phyloP scores from a whole-genome alignment of 2,797 vertebrate species.

The Buphagus erythrorhynchus region DNA sequence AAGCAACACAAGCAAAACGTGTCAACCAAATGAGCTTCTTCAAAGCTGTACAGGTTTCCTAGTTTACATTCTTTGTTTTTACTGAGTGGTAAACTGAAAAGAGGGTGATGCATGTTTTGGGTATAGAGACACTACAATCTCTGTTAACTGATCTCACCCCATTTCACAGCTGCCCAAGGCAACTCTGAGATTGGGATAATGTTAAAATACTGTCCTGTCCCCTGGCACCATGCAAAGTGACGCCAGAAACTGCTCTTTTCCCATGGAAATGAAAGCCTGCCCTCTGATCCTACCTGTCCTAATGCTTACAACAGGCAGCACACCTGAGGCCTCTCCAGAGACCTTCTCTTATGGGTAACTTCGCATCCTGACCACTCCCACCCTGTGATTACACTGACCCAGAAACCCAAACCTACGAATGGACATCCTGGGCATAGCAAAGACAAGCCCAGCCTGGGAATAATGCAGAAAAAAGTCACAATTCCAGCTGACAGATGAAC shows the following conservation, averaged over 20 bases:
- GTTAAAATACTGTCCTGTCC: neutral
- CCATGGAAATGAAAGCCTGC: neutral
- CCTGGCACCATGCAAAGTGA: neutral
- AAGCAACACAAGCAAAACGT: accelerated
- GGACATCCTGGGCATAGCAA: neutral
- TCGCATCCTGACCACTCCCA: accelerated
- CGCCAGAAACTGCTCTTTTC: neutral
- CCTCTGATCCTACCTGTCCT: neutral
- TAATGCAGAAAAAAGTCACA: neutral
- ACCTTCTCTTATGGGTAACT: neutral
- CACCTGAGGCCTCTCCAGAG: accelerated
- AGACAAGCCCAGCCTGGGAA: neutral
- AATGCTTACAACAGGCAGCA: accelerated
- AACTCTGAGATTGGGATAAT: neutral
- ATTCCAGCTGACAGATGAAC: neutral
- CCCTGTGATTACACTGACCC: accelerated
- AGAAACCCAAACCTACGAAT: neutral
- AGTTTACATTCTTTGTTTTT: neutral
- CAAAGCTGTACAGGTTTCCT: neutral
- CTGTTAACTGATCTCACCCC: neutral
- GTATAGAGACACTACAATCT: neutral
- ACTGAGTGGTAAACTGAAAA: neutral
- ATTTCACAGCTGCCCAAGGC: accelerated
- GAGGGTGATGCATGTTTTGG: accelerated
- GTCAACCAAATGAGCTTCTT: neutral